Base-by-base conservation (phyloP, 2,797 vertebrate genomes). In the Zalophus californianus region DNA sequence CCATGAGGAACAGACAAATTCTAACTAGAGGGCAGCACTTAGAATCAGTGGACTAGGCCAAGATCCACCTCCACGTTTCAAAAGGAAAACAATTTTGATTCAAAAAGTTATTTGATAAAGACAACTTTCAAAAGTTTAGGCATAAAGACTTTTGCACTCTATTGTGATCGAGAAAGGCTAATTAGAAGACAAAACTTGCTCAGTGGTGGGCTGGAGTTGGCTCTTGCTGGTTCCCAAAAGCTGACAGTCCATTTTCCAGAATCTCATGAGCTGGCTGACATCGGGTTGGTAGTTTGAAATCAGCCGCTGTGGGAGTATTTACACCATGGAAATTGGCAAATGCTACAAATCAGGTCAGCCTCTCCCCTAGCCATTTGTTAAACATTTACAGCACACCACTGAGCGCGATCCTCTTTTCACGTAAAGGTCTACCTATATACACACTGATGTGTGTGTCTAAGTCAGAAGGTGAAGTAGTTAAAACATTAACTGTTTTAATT, bases 11-110 rank as follows among this genome's bases (percentile, higher is more conserved):
- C 9, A 41, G n/a, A 25, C 77, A 60, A 20, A 89, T 70, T 79
- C 91, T 27, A 94, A 86, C 13, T 23, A 35, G 11, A 89, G n/a
- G 44, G 48, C 11, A 52, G 12, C 25, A 64, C 86, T 89, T 88
- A 84, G 16, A 20, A 52, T 35, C 20, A 20, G 20, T 12, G 14
- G 35, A 44, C 32, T 7, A 94, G 90, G 62, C 66, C 58, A 38
- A 38, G 64, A 95, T 29, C 75, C n/a, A 32, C 35, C 64, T 94
- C 52, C 58, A 64, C 21, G 79, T 91, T 88, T 60, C 68, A 23
- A 87, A 95, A 95, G 82, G 91, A 48, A 94, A 93, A 84, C 52
- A 54, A 90, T 89, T 95, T 91, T 60, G 56, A 94, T 64, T 75
- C n/a, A 29, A 48, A 78, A 93, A 89, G 56, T 32, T 72, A 91